Percentiles rank a stretch among this genome's conserved stretches.
Conservation (phyloP, 2,113 vertebrate genomes). For the Heterotilapia buettikoferi region DNA sequence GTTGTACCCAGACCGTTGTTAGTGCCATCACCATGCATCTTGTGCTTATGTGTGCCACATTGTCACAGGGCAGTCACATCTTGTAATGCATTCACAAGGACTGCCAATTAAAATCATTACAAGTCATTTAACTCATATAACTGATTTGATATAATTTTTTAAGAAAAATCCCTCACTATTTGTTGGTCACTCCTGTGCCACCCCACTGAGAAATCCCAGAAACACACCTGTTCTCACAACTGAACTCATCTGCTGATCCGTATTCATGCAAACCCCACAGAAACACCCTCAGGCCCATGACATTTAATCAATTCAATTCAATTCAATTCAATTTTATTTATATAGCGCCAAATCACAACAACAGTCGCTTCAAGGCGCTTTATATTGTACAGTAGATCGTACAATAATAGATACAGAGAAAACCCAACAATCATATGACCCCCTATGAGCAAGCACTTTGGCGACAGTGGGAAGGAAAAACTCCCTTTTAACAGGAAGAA, state of each 20-base stretch:
- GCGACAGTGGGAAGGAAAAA: too few species aligned
- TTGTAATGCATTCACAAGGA: neutral
- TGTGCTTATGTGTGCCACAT: neutral
- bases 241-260: neutral
- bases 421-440: too few species aligned
- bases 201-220: neutral
- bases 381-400: too few species aligned
- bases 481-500: too few species aligned
- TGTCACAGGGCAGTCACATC: neutral
- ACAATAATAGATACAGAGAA: too few species aligned
- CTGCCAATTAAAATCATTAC: neutral
- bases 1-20: neutral
- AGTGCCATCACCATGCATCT: neutral
- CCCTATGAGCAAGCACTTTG: too few species aligned
- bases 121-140: neutral
- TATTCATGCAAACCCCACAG: neutral
- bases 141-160: neutral
- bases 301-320: neutral
- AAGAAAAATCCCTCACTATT: rapidly evolving
- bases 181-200: neutral
- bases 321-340: too few species aligned
- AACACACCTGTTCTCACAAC: neutral
- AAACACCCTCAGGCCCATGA: rapidly evolving
- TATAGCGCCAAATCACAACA: too few species aligned
- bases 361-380: too few species aligned